Percentiles rank a stretch among this genome's conserved stretches.
These are phyloP conservation scores for Ostrea edulis DNA, from an alignment of 1,140 invertebrate species.

Conservation along the genomic window DNA sequence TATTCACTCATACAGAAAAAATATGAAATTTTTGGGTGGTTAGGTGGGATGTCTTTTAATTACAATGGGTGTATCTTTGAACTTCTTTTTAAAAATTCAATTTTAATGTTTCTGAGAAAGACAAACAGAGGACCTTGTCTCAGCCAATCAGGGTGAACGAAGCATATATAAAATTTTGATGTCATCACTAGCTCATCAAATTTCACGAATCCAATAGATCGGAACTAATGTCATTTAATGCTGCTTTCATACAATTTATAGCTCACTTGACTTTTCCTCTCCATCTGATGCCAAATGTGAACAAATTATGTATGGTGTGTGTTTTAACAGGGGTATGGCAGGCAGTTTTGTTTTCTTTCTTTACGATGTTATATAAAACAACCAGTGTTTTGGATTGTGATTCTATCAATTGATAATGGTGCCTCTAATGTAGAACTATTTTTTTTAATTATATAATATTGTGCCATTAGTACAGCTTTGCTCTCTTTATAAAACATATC, in stretches of 20 bases:
- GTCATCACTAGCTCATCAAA: background rate
- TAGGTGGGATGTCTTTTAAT: too few relatives aligned
- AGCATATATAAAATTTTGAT: background rate
- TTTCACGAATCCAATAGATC: background rate
- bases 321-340: background rate
- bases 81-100: too few relatives aligned
- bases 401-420: background rate
- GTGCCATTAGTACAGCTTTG: background rate
- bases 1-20: background rate
- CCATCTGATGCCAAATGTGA: background rate
- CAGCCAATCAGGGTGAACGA: slow-evolving; percentile 35
- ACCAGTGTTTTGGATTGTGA: background rate
- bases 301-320: slow-evolving; percentile 1
- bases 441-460: background rate
- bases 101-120: too few relatives aligned
- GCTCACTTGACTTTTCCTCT: background rate
- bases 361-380: background rate
- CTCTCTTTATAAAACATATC: too few relatives aligned
- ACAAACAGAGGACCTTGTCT: slow-evolving; percentile 1
- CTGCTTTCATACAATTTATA: background rate
- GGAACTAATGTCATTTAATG: background rate
- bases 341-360: background rate
- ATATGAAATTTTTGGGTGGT: too few relatives aligned
- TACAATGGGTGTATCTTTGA: too few relatives aligned
- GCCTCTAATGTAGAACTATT: background rate